A percentile compares a stretch with the other conserved stretches of the same genome.
These are phyloP conservation scores for Zaprionus capensis DNA, from an alignment of 1,140 invertebrate genomes.

Conservation along the genomic window DNA sequence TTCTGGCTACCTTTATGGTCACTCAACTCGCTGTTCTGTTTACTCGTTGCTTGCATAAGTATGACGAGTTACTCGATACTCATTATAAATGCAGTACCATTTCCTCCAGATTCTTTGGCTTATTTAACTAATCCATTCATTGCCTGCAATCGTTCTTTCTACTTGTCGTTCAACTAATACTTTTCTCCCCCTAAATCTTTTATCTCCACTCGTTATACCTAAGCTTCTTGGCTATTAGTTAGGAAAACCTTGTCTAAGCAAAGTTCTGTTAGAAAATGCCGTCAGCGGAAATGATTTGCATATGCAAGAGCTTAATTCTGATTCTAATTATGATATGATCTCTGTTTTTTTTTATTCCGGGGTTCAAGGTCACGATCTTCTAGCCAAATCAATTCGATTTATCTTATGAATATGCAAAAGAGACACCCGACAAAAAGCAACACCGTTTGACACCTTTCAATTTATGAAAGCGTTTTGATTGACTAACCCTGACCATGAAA, in stretches of 20 bases:
- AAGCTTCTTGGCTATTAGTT: not conserved
- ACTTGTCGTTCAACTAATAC: too few relatives aligned
- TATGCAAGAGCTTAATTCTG: slow-evolving; percentile 43
- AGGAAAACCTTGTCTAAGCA: not conserved
- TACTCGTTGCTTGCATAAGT: too few relatives aligned
- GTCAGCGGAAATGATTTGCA: slow-evolving; percentile 55
- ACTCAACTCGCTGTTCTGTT: too few relatives aligned
- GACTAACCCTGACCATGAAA: slow-evolving; percentile 53
- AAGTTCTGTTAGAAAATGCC: slow-evolving; percentile 23
- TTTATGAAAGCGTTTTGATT: slow-evolving; percentile 53
- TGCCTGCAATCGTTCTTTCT: too few relatives aligned
- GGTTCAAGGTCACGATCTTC: slow-evolving; percentile 35
- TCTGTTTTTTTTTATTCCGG: not conserved
- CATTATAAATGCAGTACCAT: not conserved
- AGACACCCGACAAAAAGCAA: slow-evolving; percentile 4
- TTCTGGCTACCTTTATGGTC: too few relatives aligned
- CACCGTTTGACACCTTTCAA: slow-evolving; percentile 43
- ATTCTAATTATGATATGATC: slow-evolving; percentile 44
- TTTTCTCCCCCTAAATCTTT: not conserved
- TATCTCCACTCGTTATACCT: not conserved
- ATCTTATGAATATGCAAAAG: slow-evolving; percentile 45
- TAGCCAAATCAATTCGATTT: too few relatives aligned
- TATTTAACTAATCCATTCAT: too few relatives aligned
- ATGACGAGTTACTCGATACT: not conserved
- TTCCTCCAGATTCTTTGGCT: too few relatives aligned